Percentiles rank a stretch among this genome's conserved stretches.
Evolutionary conservation across 1,140 invertebrate species (phyloP).

Genomic region (Marisa cornuarietis): DNA sequence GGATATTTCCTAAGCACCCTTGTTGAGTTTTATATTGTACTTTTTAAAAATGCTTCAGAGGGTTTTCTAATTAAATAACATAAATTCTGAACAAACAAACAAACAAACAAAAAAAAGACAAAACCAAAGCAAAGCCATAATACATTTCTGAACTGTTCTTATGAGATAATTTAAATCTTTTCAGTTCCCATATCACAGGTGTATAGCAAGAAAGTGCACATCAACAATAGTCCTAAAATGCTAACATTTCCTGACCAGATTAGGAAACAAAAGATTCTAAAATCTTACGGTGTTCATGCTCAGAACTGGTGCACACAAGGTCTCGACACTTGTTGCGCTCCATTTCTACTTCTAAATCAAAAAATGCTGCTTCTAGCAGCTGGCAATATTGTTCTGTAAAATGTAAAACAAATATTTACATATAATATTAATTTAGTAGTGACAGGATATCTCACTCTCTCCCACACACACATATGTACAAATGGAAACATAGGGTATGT

Average conservation of each 20-base stretch:
- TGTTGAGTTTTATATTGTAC: too few species aligned
- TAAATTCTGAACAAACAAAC: not conserved
- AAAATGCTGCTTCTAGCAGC: constrained; percentile 80
- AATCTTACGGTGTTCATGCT: constrained; percentile 68
- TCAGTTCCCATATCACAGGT: too few species aligned
- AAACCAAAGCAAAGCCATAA: not conserved
- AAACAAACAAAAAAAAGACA: too few species aligned
- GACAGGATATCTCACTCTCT: too few species aligned
- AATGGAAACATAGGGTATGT: too few species aligned
- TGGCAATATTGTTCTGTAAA: constrained; percentile 24
- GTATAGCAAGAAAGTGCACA: too few species aligned
- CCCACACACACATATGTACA: too few species aligned
- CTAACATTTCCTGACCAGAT: too few species aligned
- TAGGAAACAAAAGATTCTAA: not conserved
- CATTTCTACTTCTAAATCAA: constrained; percentile 87
- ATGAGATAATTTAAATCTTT: not conserved
- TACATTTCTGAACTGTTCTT: not conserved
- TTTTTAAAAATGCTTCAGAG: not conserved
- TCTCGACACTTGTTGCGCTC: constrained; percentile 76
- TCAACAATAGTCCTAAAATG: too few species aligned
- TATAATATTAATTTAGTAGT: too few species aligned
- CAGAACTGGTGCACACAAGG: constrained; percentile 66
- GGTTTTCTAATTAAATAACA: not conserved
- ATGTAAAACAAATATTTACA: not conserved
- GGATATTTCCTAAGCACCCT: too few species aligned